Evolutionary conservation across 2,888 invertebrate genomes (phyloP).

Genomic region (Miltochrista miniata): DNA sequence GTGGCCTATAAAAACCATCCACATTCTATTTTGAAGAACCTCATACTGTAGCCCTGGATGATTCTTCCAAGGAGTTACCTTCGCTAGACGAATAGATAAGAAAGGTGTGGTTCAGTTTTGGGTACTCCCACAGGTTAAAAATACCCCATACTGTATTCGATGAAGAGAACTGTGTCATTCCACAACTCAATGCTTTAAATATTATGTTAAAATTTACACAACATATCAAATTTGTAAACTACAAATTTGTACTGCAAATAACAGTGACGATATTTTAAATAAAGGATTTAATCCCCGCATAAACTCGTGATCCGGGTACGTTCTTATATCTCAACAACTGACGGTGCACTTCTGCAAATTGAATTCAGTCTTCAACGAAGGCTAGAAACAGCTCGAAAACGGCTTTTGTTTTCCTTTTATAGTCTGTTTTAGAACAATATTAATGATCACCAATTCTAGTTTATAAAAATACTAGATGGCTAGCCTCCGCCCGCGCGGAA

Average conservation of each 20-base stretch:
- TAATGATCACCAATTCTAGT: too few relatives aligned
- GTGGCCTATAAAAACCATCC: too few relatives aligned
- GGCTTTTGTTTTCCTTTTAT: constrained; percentile 34
- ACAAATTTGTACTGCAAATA: neutral
- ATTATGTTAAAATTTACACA: neutral
- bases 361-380: constrained; percentile 49
- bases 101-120: too few relatives aligned
- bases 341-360: constrained; percentile 52
- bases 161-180: too few relatives aligned
- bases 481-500: too few relatives aligned
- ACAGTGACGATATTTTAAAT: constrained; percentile 28
- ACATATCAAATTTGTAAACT: neutral
- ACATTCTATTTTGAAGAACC: too few relatives aligned
- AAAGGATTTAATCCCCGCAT: constrained; percentile 28
- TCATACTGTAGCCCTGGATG: too few relatives aligned
- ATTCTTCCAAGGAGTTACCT: too few relatives aligned
- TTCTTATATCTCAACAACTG: constrained; percentile 39
- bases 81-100: too few relatives aligned
- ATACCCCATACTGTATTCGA: too few relatives aligned
- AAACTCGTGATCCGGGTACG: constrained; percentile 44
- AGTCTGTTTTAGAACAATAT: constrained; percentile 7
- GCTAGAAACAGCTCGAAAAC: constrained; percentile 41
- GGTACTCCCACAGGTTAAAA: too few relatives aligned
- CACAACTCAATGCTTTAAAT: neutral
- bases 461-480: too few relatives aligned